A percentile compares a stretch with the other conserved stretches of the same genome.
Evolutionary conservation across 2,888 invertebrate genomes (phyloP).

Genomic region (Pharmacophagus antenor): DNA sequence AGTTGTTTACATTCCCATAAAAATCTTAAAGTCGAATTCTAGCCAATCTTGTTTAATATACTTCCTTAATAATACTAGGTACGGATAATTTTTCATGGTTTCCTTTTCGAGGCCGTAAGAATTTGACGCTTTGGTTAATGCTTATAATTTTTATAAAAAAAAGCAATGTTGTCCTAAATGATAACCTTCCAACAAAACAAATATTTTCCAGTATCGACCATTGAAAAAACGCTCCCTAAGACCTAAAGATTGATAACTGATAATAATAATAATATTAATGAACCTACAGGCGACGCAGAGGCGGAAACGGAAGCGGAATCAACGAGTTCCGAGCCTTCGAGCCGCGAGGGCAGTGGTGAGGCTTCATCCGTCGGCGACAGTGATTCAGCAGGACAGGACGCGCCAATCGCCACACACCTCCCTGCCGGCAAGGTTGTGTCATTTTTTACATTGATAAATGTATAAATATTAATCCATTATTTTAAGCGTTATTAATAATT

Average conservation of each 20-base stretch:
- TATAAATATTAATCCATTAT: no score
- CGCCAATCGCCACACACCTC: conserved; percentile 83
- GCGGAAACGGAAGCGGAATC: conserved; percentile 70
- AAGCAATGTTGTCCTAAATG: not conserved
- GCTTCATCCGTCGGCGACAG: conserved; percentile 73
- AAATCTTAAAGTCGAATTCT: no score
- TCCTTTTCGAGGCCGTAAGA: no score
- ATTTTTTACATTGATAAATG: not conserved
- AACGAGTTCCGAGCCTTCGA: conserved; percentile 68
- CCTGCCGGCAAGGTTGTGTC: conserved; percentile 89
- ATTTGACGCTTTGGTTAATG: no score
- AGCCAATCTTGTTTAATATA: no score
- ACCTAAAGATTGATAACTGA: not conserved
- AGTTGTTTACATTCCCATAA: no score
- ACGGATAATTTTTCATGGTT: no score
- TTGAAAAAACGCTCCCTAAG: not conserved
- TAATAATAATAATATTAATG: not conserved
- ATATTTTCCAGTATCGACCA: not conserved
- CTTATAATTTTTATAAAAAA: not conserved
- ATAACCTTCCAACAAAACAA: not conserved
- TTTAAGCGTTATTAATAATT: no score
- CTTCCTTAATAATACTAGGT: no score
- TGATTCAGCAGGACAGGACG: conserved; percentile 80
- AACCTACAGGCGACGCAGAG: conserved; percentile 65
- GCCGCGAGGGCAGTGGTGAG: conserved; percentile 67